Conservation (phyloP, 2,797 vertebrate species). For the Phrynocephalus vlangalii region DNA sequence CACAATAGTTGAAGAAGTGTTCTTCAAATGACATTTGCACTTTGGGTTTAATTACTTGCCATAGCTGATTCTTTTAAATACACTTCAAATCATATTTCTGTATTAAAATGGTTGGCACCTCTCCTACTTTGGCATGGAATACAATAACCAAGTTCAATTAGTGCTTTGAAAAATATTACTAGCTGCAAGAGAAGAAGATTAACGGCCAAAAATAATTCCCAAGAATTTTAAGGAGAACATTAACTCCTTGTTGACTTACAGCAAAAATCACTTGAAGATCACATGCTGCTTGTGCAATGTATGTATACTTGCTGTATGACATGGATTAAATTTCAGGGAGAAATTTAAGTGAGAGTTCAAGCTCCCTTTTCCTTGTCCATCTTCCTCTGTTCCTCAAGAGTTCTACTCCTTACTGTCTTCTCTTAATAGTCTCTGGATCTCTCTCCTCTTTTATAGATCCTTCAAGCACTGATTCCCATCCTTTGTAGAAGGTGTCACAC, state of each 20-base stretch:
- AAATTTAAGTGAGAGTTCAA: neutral
- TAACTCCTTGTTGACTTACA: neutral
- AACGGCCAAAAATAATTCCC: neutral
- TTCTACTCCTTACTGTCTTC: too few species aligned
- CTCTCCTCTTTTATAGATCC: too few species aligned
- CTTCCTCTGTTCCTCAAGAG: too few species aligned
- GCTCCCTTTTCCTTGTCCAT: too few species aligned
- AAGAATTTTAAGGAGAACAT: neutral
- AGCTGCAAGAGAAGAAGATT: neutral
- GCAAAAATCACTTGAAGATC: neutral
- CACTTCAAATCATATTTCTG: neutral
- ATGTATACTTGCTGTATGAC: neutral
- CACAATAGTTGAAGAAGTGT: neutral
- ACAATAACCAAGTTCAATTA: constrained; percentile 1
- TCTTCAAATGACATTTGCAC: constrained; percentile 27
- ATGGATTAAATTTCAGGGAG: neutral
- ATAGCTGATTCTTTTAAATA: constrained; percentile 20
- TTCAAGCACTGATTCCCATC: too few species aligned
- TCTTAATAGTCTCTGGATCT: too few species aligned
- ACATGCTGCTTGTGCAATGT: neutral
- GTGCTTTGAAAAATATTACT: neutral
- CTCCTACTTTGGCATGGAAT: neutral
- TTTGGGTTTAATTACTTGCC: constrained; percentile 36
- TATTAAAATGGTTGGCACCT: neutral
- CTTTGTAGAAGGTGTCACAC: too few species aligned